Conservation (phyloP, 1,140 invertebrate genomes). For the Stenopsyche tienmushanensis region DNA sequence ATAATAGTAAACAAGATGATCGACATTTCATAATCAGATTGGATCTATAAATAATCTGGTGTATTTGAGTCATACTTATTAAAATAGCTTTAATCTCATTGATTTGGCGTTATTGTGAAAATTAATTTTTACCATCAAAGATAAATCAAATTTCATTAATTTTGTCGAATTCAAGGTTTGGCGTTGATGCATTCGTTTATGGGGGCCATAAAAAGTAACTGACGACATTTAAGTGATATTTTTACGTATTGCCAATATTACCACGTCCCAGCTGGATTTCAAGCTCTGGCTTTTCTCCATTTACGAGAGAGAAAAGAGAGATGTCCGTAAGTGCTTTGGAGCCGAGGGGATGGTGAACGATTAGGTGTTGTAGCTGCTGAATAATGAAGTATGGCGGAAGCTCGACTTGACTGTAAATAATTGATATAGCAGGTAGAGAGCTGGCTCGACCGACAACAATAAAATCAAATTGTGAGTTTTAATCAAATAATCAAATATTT, state of each 20-base stretch:
- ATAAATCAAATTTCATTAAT: too few relatives aligned
- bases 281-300: neutral
- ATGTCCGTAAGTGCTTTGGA: neutral
- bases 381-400: constrained; percentile 16
- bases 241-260: neutral
- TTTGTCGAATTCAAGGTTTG: too few relatives aligned
- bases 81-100: too few relatives aligned
- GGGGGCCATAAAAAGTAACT: neutral
- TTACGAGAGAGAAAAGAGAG: neutral
- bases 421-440: constrained; percentile 18
- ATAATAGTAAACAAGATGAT: neutral
- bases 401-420: constrained; percentile 18
- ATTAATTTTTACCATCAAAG: too few relatives aligned
- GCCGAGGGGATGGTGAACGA: constrained; percentile 19
- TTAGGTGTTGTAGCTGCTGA: constrained; percentile 35
- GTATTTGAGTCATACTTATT: too few relatives aligned
- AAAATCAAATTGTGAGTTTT: constrained; percentile 20
- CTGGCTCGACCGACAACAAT: constrained; percentile 2
- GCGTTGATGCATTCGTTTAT: too few relatives aligned
- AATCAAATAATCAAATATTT: constrained; percentile 32
- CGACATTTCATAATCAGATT: neutral
- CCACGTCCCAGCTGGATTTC: neutral
- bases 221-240: neutral
- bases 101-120: too few relatives aligned
- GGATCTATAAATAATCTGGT: too few relatives aligned